A percentile compares a stretch with the other conserved stretches of the same genome.
Conservation (phyloP, 2,888 invertebrate genomes). For the Kuschelorhynchus macadamiae region DNA sequence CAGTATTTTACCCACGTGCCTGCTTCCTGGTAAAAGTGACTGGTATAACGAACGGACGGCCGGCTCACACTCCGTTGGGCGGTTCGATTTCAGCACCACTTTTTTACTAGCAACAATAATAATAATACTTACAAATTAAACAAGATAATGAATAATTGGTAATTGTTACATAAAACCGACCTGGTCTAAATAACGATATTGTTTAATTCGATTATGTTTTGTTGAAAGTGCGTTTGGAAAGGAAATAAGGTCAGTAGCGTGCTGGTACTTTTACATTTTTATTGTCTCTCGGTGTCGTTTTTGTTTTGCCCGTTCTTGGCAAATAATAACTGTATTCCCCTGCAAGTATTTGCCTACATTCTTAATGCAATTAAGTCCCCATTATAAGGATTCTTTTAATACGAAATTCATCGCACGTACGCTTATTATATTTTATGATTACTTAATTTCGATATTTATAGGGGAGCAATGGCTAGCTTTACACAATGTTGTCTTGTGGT, state of each 20-base stretch:
- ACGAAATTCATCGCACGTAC: too few species aligned
- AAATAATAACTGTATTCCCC: conserved; percentile 1
- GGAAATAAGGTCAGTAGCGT: conserved; percentile 43
- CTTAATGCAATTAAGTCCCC: conserved; percentile 3
- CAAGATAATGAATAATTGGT: conserved; percentile 47
- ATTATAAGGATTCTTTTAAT: neutral
- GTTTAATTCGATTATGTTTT: conserved; percentile 46
- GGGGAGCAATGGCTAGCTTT: too few species aligned
- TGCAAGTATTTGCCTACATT: conserved; percentile 4
- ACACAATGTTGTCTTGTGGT: too few species aligned
- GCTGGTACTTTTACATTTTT: conserved; percentile 28
- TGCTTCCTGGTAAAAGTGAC: conserved; percentile 44
- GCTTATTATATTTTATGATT: too few species aligned
- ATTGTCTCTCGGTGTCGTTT: conserved; percentile 27
- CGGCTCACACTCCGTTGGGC: conserved; percentile 36
- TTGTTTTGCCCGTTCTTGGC: neutral
- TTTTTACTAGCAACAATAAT: conserved; percentile 28
- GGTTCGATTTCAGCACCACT: conserved; percentile 38
- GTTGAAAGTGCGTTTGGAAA: conserved; percentile 45
- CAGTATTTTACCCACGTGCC: conserved; percentile 40
- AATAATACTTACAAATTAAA: conserved; percentile 46
- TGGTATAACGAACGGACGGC: conserved; percentile 25
- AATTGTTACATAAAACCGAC: conserved; percentile 46
- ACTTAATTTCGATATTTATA: too few species aligned
- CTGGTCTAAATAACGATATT: conserved; percentile 39